Evolutionary conservation across 1,140 invertebrate species (phyloP), one percentile per base, ranked within the genome.

Genomic region (Oppia nitens): DNA sequence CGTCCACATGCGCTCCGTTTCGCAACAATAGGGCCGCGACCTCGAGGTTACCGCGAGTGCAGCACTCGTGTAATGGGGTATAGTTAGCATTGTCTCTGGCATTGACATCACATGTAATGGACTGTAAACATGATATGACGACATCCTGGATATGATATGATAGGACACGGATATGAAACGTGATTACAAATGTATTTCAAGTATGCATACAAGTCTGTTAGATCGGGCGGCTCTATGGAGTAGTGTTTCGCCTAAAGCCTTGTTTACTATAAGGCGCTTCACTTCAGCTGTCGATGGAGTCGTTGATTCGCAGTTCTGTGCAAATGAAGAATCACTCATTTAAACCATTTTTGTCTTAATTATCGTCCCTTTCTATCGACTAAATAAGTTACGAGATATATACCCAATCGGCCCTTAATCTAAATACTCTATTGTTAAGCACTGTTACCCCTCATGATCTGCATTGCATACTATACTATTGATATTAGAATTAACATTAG

Each of bases 71-170:
- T 26, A 94, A 75, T 1, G 90, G 87, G 1, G 90, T 94, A 69
- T 92, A 94, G 0, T 89, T 89, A 1, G 90, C 89, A 72, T 94
- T 94, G 69, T 95, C 90, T 66, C 85, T 85, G 3, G 83, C 83
- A 64, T 87, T 85, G 1, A 90, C 83, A 53, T 81, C 77, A 61
- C 82, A 81, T 60, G 82, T 80, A 67, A 88, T 77, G 67, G 84
- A 87, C 70, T 91, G 84, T 63, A 94, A 74, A 66, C 87, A 91
- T 70, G 87, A 92, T 12, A 85, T 81, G 40, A 87, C 83, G 40
- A 90, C 86, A 71, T 94, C 89, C 84, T 89, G 66, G 6, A 65
- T 29, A 24, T 48, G 27, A 68, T 58, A 52, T 60, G 66, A 60
- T 45, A 63, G 14, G 21, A 27, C n/a, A 56, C 23, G 4, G 20